These are phyloP conservation scores for Pangasius sanitwongsei DNA, from an alignment of 2,797 vertebrate species.

Conservation along the genomic window DNA sequence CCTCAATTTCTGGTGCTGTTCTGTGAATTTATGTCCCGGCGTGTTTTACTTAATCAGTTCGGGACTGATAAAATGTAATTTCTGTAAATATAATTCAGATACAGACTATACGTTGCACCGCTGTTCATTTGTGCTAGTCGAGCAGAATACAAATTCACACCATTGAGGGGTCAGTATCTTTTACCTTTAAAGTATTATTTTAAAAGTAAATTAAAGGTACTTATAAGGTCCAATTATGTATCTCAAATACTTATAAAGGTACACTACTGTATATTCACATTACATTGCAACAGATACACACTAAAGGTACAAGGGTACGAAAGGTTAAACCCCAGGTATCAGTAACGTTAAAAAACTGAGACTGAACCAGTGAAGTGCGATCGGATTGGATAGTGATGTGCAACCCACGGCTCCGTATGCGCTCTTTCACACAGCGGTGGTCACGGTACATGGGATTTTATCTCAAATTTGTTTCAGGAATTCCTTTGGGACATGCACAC, in stretches of 20 bases:
- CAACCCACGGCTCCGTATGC: neutral
- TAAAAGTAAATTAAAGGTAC: neutral
- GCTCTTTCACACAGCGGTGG: neutral
- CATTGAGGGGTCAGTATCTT: neutral
- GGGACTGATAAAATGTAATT: neutral
- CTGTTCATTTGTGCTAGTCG: neutral
- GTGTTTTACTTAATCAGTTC: neutral
- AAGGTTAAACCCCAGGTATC: neutral
- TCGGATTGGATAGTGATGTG: neutral
- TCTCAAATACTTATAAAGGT: neutral
- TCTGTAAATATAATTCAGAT: neutral
- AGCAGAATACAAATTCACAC: neutral
- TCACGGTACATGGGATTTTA: neutral
- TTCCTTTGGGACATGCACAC: neutral
- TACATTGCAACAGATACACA: neutral
- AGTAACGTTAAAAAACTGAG: neutral
- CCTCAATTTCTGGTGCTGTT: neutral
- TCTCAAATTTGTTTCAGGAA: neutral
- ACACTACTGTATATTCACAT: neutral
- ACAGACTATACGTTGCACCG: too few relatives aligned
- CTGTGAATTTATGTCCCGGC: neutral
- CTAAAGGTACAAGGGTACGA: neutral
- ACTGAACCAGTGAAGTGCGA: neutral
- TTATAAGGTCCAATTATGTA: neutral
- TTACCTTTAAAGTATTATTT: neutral